Evolutionary conservation across 1,140 invertebrate species (phyloP), one percentile per base, ranked within the genome.

Genomic region (Papilio aristodemus): DNA sequence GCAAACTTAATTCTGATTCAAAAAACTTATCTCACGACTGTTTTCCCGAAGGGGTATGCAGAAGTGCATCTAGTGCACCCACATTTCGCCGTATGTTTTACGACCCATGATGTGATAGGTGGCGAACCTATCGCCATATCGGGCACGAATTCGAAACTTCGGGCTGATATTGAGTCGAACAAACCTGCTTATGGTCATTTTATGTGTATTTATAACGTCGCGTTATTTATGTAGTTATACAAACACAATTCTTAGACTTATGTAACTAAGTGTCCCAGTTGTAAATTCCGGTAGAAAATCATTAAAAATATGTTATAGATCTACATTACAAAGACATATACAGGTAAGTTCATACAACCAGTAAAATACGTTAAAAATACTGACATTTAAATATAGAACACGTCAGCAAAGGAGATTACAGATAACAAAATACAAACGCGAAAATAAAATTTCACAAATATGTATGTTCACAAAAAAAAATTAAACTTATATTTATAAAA

Each of bases 401-500:
- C 41, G 17, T 43, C 32, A 46, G 14, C 32, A 46, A 46, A 36
- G 41, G 63, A 50, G 63, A 66, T 66, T 66, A 66, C 63, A 50
- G 50, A 66, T 50, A 32, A 63, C 38, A 66, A 66, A 25, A 36
- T 46, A 66, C 32, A 66, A 66, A 66, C 25, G 43, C n/a, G 63
- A 43, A 66, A 66, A 66, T 66, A 66, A 66, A 66, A 46, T 50
- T 66, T 32, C 41, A 66, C 63, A 46, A 64, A 37, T 17, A 27
- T 64, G 32, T 66, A 66, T 64, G 39, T 46, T 66, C 27, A 10
- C 14, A 46, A 54, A 59, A 71, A 68, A 71, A 62, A 62, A 68
- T n/a, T 68, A 71, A 66, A 68, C 62, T 68, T 68, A 67, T 38
- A 57, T 58, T 68, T 75, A 83, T 39, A 39, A 54, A 85, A 81